Conservation (phyloP, 2,888 invertebrate genomes). For the Drosophila falleni region DNA sequence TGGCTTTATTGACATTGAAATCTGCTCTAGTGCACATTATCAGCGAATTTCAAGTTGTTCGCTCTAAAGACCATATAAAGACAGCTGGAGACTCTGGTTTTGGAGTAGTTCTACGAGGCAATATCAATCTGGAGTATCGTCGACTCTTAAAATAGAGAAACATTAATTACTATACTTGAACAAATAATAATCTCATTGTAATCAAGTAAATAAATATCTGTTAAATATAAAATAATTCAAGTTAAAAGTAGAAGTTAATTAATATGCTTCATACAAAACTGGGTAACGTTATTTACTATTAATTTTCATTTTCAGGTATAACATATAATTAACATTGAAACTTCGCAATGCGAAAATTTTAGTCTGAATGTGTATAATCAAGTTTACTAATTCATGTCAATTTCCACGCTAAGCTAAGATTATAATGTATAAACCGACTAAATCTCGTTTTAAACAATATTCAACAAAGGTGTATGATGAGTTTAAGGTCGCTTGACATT, state of each 20-base stretch:
- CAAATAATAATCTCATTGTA: not conserved
- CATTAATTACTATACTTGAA: not conserved
- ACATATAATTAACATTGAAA: too few species aligned
- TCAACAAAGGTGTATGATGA: not conserved
- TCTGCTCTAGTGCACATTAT: slow-evolving; percentile 69
- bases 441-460: not conserved
- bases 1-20: slow-evolving; percentile 73
- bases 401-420: not conserved
- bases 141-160: slow-evolving; percentile 44
- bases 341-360: too few species aligned
- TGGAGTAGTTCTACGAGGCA: slow-evolving; percentile 65
- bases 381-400: not conserved
- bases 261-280: too few species aligned
- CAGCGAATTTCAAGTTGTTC: slow-evolving; percentile 61
- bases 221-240: not conserved
- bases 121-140: slow-evolving; percentile 70
- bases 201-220: not conserved
- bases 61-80: slow-evolving; percentile 17
- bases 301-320: too few species aligned
- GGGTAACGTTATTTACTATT: too few species aligned
- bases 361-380: too few species aligned
- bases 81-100: slow-evolving; percentile 60
- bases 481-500: slow-evolving; percentile 1
- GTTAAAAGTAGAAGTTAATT: too few species aligned
- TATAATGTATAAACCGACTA: not conserved